Base-by-base conservation (phyloP, 2,888 invertebrate species). In the Octonoba sinensis region DNA sequence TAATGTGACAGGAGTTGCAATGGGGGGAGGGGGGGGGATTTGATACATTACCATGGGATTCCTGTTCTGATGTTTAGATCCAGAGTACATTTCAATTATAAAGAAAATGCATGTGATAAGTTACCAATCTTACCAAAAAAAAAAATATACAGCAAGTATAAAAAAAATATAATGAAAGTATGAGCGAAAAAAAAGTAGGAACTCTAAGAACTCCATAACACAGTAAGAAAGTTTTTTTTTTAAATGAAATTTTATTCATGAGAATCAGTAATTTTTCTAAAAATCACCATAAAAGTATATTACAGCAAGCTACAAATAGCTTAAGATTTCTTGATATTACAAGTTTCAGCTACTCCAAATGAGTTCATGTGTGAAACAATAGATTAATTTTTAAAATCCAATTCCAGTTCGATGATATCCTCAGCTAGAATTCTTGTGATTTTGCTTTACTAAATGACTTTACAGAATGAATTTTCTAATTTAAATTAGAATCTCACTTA, bases 251-350 rank as follows among this genome's bases (percentile, higher is more conserved):
- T 75, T 72, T 77, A 56, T 70, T 71, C n/a, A 62, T 76, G 76
- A 77, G 44, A 70, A 77, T 70, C 57, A 64, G 62, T 57, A 70
- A 65, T 77, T 69, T 36, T 60, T 65, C 77, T 77, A 77, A 77
- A 77, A 77, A 69, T 77, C 77, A 70, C 73, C 69, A 60, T 59
- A 77, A 76, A 77, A 77, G 44, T 77, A 77, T 77, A 51, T 77
- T 77, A 77, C 77, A 77, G 49, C 56, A 57, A 46, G 70, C 76
- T 77, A 77, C 70, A 70, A 77, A 77, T 64, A 77, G 74, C 74
- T 77, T 70, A 20, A 47, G 20, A 24, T n/a, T 56, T 51, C 46
- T 54, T 57, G 57, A 47, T 60, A 62, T 62, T 51, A 76, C 60
- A 36, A 69, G 20, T 62, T 62, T 13, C 56, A 46, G 44, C 62